Conservation (phyloP, 2,888 invertebrate species). For the Leptura quadrifasciata region DNA sequence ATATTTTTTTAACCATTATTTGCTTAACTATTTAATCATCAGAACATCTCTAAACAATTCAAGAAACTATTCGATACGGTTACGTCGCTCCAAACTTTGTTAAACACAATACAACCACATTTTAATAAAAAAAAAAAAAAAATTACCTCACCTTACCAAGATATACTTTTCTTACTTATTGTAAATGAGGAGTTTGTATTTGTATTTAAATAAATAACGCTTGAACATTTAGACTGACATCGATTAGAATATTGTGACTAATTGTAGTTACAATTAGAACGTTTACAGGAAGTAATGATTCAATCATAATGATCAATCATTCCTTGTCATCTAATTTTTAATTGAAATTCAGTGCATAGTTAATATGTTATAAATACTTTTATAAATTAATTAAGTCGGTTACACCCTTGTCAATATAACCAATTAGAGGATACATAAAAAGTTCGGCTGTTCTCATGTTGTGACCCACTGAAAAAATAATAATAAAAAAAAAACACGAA, state of each 20-base stretch:
- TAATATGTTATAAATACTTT: neutral
- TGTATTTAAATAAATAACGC: neutral
- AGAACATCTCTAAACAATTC: too few species aligned
- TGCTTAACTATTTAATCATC: too few species aligned
- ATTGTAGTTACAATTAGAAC: neutral
- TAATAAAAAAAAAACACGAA: neutral
- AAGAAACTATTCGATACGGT: too few species aligned
- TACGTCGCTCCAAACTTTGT: too few species aligned
- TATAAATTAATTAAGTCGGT: neutral
- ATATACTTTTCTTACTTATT: too few species aligned
- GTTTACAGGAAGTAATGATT: constrained; percentile 3
- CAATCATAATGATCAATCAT: neutral
- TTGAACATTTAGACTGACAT: neutral
- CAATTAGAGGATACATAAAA: neutral
- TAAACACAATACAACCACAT: too few species aligned
- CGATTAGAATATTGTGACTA: neutral
- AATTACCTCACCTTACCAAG: too few species aligned
- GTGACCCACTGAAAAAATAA: neutral
- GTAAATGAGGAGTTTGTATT: too few species aligned
- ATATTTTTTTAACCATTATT: too few species aligned
- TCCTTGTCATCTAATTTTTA: neutral
- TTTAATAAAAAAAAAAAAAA: too few species aligned
- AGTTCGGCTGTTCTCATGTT: neutral
- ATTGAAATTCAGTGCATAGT: neutral
- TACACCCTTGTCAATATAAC: neutral